Evolutionary conservation across 2,797 vertebrate species (phyloP).

Genomic region (Onychomys torridus): DNA sequence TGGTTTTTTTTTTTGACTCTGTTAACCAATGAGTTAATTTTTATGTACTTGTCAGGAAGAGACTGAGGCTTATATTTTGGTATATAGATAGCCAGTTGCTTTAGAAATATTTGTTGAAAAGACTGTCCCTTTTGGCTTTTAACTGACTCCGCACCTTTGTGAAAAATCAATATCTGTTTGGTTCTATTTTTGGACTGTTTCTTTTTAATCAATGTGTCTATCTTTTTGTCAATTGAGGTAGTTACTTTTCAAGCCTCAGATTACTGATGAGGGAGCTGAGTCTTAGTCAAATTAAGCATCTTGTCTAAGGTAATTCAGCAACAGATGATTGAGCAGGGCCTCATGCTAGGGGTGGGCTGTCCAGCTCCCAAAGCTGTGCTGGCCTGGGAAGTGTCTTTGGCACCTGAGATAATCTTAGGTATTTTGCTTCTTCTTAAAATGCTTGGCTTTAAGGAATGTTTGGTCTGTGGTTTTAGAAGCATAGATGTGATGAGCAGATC

Average conservation of each 20-base stretch:
- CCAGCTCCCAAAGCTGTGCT: not conserved
- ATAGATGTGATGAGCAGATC: not conserved
- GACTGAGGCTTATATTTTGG: conserved; percentile 7
- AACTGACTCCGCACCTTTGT: conserved; percentile 51
- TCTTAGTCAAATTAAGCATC: conserved; percentile 33
- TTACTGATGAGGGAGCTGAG: conserved; percentile 43
- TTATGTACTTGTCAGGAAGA: not conserved
- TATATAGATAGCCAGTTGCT: conserved; percentile 22
- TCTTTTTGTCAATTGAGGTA: conserved; percentile 43
- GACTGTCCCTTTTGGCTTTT: not conserved
- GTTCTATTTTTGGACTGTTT: conserved; percentile 55
- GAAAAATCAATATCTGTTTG: conserved; percentile 51
- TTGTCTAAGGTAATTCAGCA: not conserved
- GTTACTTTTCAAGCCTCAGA: conserved; percentile 43
- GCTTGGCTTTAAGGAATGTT: conserved; percentile 36
- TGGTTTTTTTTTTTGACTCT: not conserved
- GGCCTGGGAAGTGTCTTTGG: not conserved
- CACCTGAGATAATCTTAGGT: not conserved
- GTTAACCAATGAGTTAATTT: conserved; percentile 43
- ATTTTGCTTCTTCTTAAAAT: conserved; percentile 43
- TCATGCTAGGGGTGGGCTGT: not conserved
- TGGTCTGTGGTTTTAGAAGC: not conserved
- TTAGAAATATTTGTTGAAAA: conserved; percentile 43
- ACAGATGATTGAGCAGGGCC: not conserved
- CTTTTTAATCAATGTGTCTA: conserved; percentile 31